Conservation (phyloP, 2,113 vertebrate species). For the Anhinga anhinga region DNA sequence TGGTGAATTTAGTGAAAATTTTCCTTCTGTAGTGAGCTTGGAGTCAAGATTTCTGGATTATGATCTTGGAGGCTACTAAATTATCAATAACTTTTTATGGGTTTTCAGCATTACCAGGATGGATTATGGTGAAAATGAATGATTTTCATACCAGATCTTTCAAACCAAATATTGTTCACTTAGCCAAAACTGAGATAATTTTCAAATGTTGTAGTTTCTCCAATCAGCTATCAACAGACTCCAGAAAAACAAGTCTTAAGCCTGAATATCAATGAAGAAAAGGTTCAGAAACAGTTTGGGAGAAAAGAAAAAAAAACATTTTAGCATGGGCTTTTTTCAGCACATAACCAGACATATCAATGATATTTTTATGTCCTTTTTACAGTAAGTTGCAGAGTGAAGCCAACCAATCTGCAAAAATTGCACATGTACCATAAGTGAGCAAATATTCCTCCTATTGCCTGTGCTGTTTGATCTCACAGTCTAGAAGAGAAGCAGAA, state of each 20-base stretch:
- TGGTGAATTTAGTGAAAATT: neutral
- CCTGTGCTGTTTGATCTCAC: slow-evolving; percentile 9
- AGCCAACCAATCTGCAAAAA: slow-evolving; percentile 53
- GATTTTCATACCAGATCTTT: neutral
- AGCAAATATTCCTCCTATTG: slow-evolving; percentile 32
- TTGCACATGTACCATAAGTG: neutral
- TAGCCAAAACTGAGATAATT: neutral
- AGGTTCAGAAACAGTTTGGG: neutral
- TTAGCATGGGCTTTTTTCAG: slow-evolving; percentile 8
- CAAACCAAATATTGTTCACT: neutral
- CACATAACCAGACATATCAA: slow-evolving; percentile 28
- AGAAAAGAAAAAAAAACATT: neutral
- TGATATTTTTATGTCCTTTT: slow-evolving; percentile 34
- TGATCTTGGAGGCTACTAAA: neutral
- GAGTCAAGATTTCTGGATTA: neutral
- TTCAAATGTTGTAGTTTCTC: neutral
- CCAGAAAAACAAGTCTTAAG: neutral
- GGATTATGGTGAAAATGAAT: neutral
- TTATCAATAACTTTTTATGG: neutral
- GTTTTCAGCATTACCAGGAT: neutral
- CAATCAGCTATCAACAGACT: neutral
- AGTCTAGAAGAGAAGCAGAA: slow-evolving; percentile 27
- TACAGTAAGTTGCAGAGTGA: slow-evolving; percentile 12
- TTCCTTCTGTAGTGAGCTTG: neutral
- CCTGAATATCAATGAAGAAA: neutral